Percentiles rank a stretch among this genome's conserved stretches.
Conservation (phyloP, 2,797 vertebrate species). For the Margarornis squamiger region DNA sequence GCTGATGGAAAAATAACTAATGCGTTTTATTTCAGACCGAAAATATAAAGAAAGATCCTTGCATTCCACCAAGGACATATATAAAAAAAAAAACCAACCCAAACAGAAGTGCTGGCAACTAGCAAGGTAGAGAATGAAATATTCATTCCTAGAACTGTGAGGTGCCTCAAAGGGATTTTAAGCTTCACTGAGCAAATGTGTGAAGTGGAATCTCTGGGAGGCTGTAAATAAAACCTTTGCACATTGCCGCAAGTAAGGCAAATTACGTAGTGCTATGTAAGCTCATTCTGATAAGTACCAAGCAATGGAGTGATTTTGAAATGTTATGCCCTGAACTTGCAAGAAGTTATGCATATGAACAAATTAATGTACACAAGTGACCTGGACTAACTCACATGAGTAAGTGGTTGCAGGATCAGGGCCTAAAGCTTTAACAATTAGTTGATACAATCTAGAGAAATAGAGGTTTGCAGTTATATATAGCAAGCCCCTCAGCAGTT, state of each 20-base stretch:
- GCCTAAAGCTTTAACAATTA: slow-evolving; percentile 52
- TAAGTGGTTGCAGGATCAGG: not conserved
- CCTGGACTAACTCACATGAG: not conserved
- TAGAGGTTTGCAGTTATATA: not conserved
- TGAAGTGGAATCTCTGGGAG: slow-evolving; percentile 50
- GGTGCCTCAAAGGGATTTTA: slow-evolving; percentile 56
- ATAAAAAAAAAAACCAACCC: slow-evolving; percentile 59
- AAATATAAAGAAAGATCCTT: slow-evolving; percentile 21
- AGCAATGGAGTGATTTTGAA: slow-evolving; percentile 9
- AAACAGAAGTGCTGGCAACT: not conserved
- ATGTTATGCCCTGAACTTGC: not conserved
- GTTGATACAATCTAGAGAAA: slow-evolving; percentile 48
- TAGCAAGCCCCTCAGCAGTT: not conserved
- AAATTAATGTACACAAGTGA: not conserved
- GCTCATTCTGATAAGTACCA: slow-evolving; percentile 51
- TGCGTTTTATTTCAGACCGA: not conserved
- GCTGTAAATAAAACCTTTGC: slow-evolving; percentile 20
- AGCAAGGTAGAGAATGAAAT: slow-evolving; percentile 30
- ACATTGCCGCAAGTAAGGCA: not conserved
- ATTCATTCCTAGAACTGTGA: slow-evolving; percentile 45
- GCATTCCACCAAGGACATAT: not conserved
- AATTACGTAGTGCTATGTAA: slow-evolving; percentile 12
- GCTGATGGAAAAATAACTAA: slow-evolving; percentile 14
- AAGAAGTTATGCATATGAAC: not conserved
- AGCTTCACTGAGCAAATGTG: slow-evolving; percentile 50